These are phyloP conservation scores for Aphelinus atriplicis DNA, from an alignment of 1,140 invertebrate genomes.

Conservation along the genomic window DNA sequence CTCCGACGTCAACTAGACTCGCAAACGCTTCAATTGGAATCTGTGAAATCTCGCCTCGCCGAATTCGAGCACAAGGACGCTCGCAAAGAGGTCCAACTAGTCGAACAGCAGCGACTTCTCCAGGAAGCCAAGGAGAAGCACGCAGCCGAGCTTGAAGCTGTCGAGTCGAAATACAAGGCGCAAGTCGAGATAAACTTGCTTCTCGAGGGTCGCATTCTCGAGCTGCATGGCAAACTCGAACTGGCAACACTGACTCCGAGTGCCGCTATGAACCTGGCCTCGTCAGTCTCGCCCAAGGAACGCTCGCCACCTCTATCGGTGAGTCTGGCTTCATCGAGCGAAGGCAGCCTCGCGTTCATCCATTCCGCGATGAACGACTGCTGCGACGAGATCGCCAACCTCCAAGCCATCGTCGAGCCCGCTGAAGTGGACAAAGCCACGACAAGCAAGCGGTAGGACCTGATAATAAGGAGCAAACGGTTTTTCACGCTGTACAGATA, in stretches of 20 bases:
- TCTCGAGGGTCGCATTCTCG: conserved; percentile 75
- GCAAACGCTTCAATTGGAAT: conserved; percentile 61
- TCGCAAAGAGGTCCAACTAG: conserved; percentile 63
- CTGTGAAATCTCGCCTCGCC: conserved; percentile 54
- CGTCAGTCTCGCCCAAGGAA: conserved; percentile 62
- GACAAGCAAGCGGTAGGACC: conserved; percentile 8
- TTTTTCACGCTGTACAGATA: too few relatives aligned
- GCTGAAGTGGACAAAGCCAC: not conserved
- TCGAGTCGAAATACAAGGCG: conserved; percentile 78
- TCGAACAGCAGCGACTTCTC: conserved; percentile 65
- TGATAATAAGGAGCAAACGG: too few relatives aligned
- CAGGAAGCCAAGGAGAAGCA: conserved; percentile 66
- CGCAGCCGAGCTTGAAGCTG: conserved; percentile 67
- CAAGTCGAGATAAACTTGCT: conserved; percentile 75
- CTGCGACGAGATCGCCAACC: conserved; percentile 62
- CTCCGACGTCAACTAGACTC: conserved; percentile 62
- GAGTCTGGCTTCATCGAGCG: conserved; percentile 64
- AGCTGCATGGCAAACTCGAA: conserved; percentile 69
- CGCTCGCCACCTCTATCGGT: conserved; percentile 61
- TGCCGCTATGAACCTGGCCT: conserved; percentile 52
- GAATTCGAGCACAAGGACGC: conserved; percentile 66
- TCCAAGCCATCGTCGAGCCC: conserved; percentile 63
- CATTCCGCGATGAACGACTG: conserved; percentile 61
- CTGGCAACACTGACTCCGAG: conserved; percentile 46
- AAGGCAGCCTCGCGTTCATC: conserved; percentile 62